A percentile compares a stretch with the other conserved stretches of the same genome.
Conservation (phyloP, 2,797 vertebrate species). For the Synaphobranchus kaupii region DNA sequence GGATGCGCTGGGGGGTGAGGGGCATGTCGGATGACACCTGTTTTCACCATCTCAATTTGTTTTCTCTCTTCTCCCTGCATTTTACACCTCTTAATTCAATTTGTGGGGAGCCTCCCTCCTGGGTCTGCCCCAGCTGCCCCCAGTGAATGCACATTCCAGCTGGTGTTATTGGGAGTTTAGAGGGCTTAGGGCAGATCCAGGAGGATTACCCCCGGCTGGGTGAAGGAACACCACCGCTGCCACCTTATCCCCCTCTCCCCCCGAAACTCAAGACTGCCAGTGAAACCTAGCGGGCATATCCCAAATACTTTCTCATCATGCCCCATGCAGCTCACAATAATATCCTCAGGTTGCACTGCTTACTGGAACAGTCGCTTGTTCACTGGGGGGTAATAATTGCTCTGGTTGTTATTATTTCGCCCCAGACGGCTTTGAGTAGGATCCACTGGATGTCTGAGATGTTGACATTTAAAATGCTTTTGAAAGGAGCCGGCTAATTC, state of each 20-base stretch:
- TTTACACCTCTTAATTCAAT: conserved; percentile 81
- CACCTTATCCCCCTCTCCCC: conserved; percentile 49
- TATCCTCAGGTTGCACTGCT: conserved; percentile 55
- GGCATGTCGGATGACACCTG: conserved; percentile 77
- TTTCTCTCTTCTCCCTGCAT: conserved; percentile 66
- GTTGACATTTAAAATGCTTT: conserved; percentile 17
- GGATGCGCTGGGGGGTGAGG: conserved; percentile 62
- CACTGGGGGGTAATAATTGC: conserved; percentile 46
- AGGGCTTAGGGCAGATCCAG: conserved; percentile 59
- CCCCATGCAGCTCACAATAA: conserved; percentile 44
- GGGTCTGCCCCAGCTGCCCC: conserved; percentile 65
- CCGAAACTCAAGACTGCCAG: conserved; percentile 67
- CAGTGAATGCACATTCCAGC: conserved; percentile 66
- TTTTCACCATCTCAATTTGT: conserved; percentile 80
- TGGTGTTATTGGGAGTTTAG: conserved; percentile 64
- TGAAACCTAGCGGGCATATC: conserved; percentile 61
- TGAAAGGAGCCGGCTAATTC: not conserved
- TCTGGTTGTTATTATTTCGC: conserved; percentile 46
- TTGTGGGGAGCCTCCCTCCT: conserved; percentile 65
- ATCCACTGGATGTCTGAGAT: conserved; percentile 14
- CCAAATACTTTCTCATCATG: conserved; percentile 61
- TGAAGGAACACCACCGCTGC: conserved; percentile 45
- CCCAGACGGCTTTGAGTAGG: conserved; percentile 10
- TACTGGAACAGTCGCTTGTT: conserved; percentile 48
- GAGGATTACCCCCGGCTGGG: conserved; percentile 62